These are phyloP conservation scores for Cosmia pyralina DNA, from an alignment of 2,888 invertebrate species.

Conservation along the genomic window DNA sequence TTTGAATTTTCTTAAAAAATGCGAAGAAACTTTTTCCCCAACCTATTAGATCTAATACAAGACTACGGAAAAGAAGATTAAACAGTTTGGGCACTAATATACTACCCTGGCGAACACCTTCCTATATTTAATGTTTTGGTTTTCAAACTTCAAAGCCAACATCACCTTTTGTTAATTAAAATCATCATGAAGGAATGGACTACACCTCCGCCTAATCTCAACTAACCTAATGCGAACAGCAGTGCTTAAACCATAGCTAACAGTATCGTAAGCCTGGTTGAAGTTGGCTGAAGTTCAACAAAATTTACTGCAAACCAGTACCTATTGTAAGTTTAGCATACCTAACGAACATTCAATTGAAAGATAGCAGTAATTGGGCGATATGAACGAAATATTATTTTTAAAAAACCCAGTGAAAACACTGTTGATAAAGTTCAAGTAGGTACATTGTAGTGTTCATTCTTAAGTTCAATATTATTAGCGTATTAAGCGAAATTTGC, in stretches of 20 bases:
- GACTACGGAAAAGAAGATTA: background rate
- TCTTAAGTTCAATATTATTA: background rate
- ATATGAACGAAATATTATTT: background rate
- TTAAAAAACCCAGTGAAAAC: too few relatives aligned
- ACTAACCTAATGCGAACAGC: background rate
- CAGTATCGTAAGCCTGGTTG: constrained; percentile 7
- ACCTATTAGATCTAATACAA: background rate
- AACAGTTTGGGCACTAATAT: constrained; percentile 3
- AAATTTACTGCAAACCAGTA: background rate
- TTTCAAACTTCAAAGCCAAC: background rate
- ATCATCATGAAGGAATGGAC: background rate
- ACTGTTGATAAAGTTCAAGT: background rate
- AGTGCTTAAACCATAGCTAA: background rate
- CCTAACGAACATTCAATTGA: background rate
- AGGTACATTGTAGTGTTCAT: background rate
- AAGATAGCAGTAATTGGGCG: background rate
- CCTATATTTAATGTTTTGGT: background rate
- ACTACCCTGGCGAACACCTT: constrained; percentile 3
- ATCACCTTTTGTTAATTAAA: background rate
- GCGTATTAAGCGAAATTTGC: constrained; percentile 3
- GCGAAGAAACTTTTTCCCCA: too few relatives aligned
- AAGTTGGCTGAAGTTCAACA: background rate
- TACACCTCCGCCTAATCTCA: background rate
- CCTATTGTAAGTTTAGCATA: background rate
- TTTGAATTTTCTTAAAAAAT: too few relatives aligned